Base-by-base conservation (phyloP, 2,113 vertebrate species). In the Microcebus tavaratra region DNA sequence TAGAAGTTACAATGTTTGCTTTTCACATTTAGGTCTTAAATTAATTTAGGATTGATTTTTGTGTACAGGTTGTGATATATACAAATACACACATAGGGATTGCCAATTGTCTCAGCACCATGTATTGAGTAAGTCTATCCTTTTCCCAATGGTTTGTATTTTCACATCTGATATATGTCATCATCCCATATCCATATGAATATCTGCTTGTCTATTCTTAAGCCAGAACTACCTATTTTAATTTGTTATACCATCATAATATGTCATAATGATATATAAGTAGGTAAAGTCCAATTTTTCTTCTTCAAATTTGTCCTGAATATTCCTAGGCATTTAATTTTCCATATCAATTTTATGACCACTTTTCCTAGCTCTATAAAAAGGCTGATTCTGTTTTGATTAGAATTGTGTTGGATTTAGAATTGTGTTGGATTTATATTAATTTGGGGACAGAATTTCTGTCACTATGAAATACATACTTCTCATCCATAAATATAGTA, bases 371-470 rank as follows among this genome's bases (percentile, higher is more conserved):
- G 78, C 45, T 93, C 27, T 91, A 34, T 83, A 53, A 80, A 91
- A 94, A 70, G 42, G 25, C 20, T 78, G 36, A 59, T 55, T 80
- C 36, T 61, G 78, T 94, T 87, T 90, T 90, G 9, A 83, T 27
- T 84, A 20, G 63, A 84, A 67, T 90, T 84, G 3, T 75, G 39
- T 84, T 93, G 57, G 42, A 42, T 42, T 27, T 84, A 20, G 63
- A 84, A 67, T 90, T 84, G 3, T 75, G 39, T 84, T 93, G 65
- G 84, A 92, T 81, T 94, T 94, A 55, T 88, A 57, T 95, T 82
- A 92, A 65, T 65, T 89, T 68, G 9, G 21, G 45, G 42, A n/a
- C n/a, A 80, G 63, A 94, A 88, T 94, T 96, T 53, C 36, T 70
- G 20, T 94, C 50, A 88, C 13, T 84, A 55, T 94, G 85, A 96